A percentile compares a stretch with the other conserved stretches of the same genome.
Evolutionary conservation across 2,113 vertebrate genomes (phyloP).

Genomic region (Centropus bengalensis): DNA sequence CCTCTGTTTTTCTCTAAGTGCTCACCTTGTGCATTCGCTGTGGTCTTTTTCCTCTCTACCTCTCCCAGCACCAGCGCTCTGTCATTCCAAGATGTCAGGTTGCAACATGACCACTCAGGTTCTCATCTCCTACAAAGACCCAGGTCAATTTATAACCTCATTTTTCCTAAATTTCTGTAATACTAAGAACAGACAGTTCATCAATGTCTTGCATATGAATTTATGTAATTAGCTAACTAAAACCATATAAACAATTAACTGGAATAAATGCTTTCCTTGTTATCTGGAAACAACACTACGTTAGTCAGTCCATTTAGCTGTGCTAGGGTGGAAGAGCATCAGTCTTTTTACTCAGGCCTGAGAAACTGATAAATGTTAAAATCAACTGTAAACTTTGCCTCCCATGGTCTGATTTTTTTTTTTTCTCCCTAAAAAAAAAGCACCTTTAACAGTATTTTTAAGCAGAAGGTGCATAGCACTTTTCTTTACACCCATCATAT

Average conservation of each 20-base stretch:
- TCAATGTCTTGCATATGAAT: no score
- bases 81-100: not conserved
- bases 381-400: not conserved
- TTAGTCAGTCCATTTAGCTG: not conserved
- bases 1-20: not conserved
- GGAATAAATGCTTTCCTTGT: not conserved
- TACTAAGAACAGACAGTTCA: not conserved
- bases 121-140: not conserved
- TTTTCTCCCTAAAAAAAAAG: not conserved
- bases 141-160: not conserved
- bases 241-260: no score
- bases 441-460: not conserved
- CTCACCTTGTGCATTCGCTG: accelerated
- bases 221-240: not conserved
- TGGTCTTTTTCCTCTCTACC: not conserved
- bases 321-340: not conserved
- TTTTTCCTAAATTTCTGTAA: not conserved
- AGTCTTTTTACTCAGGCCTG: not conserved
- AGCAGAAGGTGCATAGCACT: not conserved
- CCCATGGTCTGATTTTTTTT: not conserved
- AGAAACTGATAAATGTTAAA: not conserved
- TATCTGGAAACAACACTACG: accelerated
- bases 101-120: not conserved
- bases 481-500: not conserved
- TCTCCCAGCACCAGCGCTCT: accelerated